Base-by-base conservation (phyloP, 2,797 vertebrate genomes). In the Typhlichthys eigenmanni region DNA sequence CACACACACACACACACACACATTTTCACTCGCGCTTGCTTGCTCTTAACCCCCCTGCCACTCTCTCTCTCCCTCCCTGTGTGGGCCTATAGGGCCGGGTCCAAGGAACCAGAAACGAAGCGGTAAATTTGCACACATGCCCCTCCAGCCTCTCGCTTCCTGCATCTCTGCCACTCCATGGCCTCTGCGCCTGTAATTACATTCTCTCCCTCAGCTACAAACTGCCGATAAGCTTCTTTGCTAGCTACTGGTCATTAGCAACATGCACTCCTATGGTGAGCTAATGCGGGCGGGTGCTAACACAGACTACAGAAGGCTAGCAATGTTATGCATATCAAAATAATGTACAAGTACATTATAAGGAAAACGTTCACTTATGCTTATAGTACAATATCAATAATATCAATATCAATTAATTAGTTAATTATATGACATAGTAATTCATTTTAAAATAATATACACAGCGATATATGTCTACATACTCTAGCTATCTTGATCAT, bases 41-140 rank as follows among this genome's bases (percentile, higher is more conserved):
- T 47, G 48, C 24, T 14, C 24, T 55, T 3, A 14, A 4, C 34
- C 65, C 55, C 60, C 58, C 76, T 58, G 53, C 71, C 60, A 59
- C 58, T 53, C 55, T 60, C 54, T 46, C 64, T 63, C 75, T 19
- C 2, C 2, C 76, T 85, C 68, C 61, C 67, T 87, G 82, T 87
- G 83, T 86, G 85, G 85, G 80, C 82, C 61, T n/a, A 14, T n/a
- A 14, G 32, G 71, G 62, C 65, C 60, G 57, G 50, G 29, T 51
- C 56, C 64, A 66, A 55, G 66, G 68, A 82, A 56, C 75, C 66
- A 80, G 58, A 53, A 79, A 74, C 43, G 6, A 58, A 78, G 69
- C 72, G 71, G 72, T 87, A 78, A 85, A 88, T 83, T 85, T 74
- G 80, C 70, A 81, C 75, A 75, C 68, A 73, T 79, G 61, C 64